These are phyloP conservation scores for Drosophila affinis DNA, from an alignment of 2,888 invertebrate species.

Conservation along the genomic window DNA sequence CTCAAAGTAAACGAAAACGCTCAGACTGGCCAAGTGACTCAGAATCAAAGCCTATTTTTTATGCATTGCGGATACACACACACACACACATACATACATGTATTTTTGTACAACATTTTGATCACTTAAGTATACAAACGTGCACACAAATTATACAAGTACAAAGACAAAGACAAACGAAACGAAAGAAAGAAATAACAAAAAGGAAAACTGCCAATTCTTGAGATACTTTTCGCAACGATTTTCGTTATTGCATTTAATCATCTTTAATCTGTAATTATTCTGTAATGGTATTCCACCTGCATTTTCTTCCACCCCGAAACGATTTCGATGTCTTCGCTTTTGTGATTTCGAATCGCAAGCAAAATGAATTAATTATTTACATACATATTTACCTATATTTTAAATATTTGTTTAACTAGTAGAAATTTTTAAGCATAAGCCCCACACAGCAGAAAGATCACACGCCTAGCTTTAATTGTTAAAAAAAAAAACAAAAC, in stretches of 20 bases:
- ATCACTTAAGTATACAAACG: slow-evolving; percentile 14
- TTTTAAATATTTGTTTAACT: slow-evolving; percentile 56
- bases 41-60: slow-evolving; percentile 34
- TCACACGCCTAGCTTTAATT: slow-evolving; percentile 73
- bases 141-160: slow-evolving; percentile 31
- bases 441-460: slow-evolving; percentile 59
- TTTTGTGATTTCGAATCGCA: slow-evolving; percentile 76
- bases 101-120: slow-evolving; percentile 69
- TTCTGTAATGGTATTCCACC: slow-evolving; percentile 13
- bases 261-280: neutral
- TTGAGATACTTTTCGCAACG: slow-evolving; percentile 44
- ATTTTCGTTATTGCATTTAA: slow-evolving; percentile 45
- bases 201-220: slow-evolving; percentile 57
- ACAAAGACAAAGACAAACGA: slow-evolving; percentile 26
- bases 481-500: slow-evolving; percentile 55
- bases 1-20: slow-evolving; percentile 60
- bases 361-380: slow-evolving; percentile 27
- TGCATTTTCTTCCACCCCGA: slow-evolving; percentile 35
- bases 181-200: neutral
- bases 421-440: slow-evolving; percentile 52
- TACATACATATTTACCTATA: slow-evolving; percentile 33
- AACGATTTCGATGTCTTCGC: slow-evolving; percentile 78
- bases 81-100: slow-evolving; percentile 26
- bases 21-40: slow-evolving; percentile 70
- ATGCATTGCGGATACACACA: slow-evolving; percentile 26